phyloP scores from a whole-genome alignment of 2,113 vertebrate species.

The Tretioscincus oriximinensis region DNA sequence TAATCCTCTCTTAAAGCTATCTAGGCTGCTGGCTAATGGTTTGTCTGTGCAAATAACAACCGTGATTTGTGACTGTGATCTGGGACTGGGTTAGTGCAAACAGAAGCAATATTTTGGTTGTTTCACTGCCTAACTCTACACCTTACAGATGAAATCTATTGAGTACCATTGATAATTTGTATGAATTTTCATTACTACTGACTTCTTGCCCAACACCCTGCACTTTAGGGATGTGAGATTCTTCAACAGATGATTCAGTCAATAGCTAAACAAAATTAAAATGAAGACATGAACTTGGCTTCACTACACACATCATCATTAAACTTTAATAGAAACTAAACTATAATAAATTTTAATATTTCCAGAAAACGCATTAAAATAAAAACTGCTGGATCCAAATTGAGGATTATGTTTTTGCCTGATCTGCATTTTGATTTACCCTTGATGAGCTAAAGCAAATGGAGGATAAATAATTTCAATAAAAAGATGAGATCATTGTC shows the following conservation, averaged over 20 bases:
- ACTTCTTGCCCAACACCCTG: not conserved
- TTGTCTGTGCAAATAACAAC: too few relatives aligned
- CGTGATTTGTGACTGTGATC: too few relatives aligned
- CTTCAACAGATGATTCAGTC: constrained; percentile 54
- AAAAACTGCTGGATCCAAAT: constrained; percentile 51
- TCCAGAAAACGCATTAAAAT: constrained; percentile 53
- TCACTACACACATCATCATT: constrained; percentile 61
- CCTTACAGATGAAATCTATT: too few relatives aligned
- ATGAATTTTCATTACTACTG: too few relatives aligned
- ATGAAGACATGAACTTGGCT: constrained; percentile 54
- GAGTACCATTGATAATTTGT: too few relatives aligned
- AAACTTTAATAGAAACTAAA: constrained; percentile 66
- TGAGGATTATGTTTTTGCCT: constrained; percentile 53
- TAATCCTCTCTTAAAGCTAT: too few relatives aligned
- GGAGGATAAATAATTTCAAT: constrained; percentile 39
- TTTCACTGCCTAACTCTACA: too few relatives aligned
- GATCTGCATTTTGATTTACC: constrained; percentile 56
- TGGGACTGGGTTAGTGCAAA: too few relatives aligned
- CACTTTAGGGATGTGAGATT: constrained; percentile 16
- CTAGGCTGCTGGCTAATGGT: too few relatives aligned
- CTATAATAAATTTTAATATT: constrained; percentile 60
- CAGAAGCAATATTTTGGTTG: too few relatives aligned
- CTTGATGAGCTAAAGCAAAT: constrained; percentile 38
- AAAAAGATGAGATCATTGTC: constrained; percentile 44
- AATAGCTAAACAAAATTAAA: constrained; percentile 66